Evolutionary conservation across 2,888 invertebrate species (phyloP).

Genomic region (Orthosia cruda): DNA sequence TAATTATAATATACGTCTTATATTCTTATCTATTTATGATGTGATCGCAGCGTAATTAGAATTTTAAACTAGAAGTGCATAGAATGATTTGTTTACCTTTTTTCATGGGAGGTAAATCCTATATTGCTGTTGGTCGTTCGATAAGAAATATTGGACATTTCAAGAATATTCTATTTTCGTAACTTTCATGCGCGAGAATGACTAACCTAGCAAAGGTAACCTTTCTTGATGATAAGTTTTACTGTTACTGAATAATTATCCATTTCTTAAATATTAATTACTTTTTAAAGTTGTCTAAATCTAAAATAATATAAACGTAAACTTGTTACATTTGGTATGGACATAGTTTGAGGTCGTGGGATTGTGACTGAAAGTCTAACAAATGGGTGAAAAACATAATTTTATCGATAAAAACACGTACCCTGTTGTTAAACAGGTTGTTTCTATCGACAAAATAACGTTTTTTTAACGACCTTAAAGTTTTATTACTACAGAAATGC

Average conservation of each 20-base stretch:
- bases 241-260: neutral
- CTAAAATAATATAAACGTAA: too few relatives aligned
- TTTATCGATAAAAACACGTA: too few relatives aligned
- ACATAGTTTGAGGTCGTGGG: too few relatives aligned
- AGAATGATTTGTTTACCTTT: neutral
- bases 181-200: neutral
- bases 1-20: slow-evolving; percentile 3
- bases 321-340: too few relatives aligned
- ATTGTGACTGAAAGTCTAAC: too few relatives aligned
- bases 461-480: too few relatives aligned
- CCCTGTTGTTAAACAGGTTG: too few relatives aligned
- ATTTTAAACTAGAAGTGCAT: neutral
- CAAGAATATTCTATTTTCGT: neutral
- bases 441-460: too few relatives aligned
- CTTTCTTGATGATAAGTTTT: neutral
- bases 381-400: too few relatives aligned
- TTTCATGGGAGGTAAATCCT: neutral
- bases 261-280: too few relatives aligned
- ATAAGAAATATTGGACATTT: neutral
- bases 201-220: neutral
- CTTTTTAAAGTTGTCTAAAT: too few relatives aligned
- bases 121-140: neutral
- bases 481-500: too few relatives aligned
- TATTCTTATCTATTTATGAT: slow-evolving; percentile 20
- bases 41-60: neutral